Evolutionary conservation across 2,113 vertebrate species (phyloP).

Genomic region (Epinephelus moara): DNA sequence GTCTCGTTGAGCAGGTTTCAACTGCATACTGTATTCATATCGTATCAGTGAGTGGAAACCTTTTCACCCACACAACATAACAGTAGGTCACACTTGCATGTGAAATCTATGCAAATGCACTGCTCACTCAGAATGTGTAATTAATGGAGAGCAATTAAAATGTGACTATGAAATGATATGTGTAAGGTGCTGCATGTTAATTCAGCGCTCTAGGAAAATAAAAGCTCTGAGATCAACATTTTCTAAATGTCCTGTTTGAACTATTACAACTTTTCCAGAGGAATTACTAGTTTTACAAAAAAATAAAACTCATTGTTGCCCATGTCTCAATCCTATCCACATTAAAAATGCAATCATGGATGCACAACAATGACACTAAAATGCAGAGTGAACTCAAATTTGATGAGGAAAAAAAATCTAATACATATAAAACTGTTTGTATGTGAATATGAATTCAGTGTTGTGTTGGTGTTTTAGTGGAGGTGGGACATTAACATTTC

Average conservation of each 20-base stretch:
- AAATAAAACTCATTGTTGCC: slow-evolving; percentile 19
- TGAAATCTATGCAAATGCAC: slow-evolving; percentile 76
- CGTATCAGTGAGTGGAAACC: slow-evolving; percentile 57
- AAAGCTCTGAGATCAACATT: slow-evolving; percentile 41
- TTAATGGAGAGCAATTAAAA: slow-evolving; percentile 77
- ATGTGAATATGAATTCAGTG: slow-evolving; percentile 5
- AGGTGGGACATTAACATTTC: slow-evolving; percentile 3
- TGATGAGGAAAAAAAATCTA: slow-evolving; percentile 9
- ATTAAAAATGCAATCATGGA: not conserved
- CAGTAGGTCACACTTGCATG: slow-evolving; percentile 65
- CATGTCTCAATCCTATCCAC: not conserved
- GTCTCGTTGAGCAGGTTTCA: slow-evolving; percentile 11
- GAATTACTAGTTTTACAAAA: slow-evolving; percentile 1
- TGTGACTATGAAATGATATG: slow-evolving; percentile 58
- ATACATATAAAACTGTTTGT: slow-evolving; percentile 13
- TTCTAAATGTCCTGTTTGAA: slow-evolving; percentile 33
- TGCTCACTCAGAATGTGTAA: slow-evolving; percentile 72
- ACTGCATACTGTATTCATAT: slow-evolving; percentile 65
- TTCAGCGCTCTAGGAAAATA: slow-evolving; percentile 17
- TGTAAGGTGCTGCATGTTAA: slow-evolving; percentile 65
- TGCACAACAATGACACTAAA: not conserved
- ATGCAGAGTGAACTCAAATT: slow-evolving; percentile 8
- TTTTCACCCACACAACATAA: slow-evolving; percentile 68
- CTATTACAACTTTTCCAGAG: slow-evolving; percentile 1
- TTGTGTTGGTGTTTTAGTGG: slow-evolving; percentile 3